phyloP scores from a whole-genome alignment of 2,888 invertebrate species.

The Apamea anceps region DNA sequence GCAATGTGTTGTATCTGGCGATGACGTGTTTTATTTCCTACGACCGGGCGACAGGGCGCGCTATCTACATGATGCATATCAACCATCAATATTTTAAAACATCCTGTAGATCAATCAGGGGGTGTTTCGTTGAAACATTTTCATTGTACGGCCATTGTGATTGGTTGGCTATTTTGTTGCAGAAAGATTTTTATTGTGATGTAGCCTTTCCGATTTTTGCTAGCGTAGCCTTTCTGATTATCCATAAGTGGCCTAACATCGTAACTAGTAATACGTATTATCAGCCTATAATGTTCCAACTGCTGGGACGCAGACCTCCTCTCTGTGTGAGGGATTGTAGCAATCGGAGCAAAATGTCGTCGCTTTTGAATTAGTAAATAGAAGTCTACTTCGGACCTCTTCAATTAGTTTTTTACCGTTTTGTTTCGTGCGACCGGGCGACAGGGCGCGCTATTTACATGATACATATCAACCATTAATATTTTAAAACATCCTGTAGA shows the following conservation, averaged over 20 bases:
- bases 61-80: conserved; percentile 77
- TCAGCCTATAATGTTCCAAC: too few species aligned
- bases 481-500: conserved; percentile 73
- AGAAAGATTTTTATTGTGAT: neutral
- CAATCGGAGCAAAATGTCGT: too few species aligned
- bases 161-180: neutral
- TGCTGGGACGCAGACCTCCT: too few species aligned
- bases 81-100: conserved; percentile 78
- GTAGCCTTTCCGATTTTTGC: neutral
- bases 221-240: neutral
- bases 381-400: too few species aligned
- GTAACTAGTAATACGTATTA: neutral
- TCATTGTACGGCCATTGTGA: conserved; percentile 2
- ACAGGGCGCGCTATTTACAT: conserved; percentile 72
- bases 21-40: conserved; percentile 76
- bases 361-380: too few species aligned
- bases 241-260: neutral
- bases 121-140: conserved; percentile 47
- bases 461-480: conserved; percentile 78
- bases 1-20: conserved; percentile 62
- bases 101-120: conserved; percentile 68
- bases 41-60: conserved; percentile 64
- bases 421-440: conserved; percentile 72
- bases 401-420: conserved; percentile 46
- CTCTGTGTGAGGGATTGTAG: too few species aligned